A percentile compares a stretch with the other conserved stretches of the same genome.
phyloP scores from a whole-genome alignment of 2,797 vertebrate genomes.

The Vultur gryphus region DNA sequence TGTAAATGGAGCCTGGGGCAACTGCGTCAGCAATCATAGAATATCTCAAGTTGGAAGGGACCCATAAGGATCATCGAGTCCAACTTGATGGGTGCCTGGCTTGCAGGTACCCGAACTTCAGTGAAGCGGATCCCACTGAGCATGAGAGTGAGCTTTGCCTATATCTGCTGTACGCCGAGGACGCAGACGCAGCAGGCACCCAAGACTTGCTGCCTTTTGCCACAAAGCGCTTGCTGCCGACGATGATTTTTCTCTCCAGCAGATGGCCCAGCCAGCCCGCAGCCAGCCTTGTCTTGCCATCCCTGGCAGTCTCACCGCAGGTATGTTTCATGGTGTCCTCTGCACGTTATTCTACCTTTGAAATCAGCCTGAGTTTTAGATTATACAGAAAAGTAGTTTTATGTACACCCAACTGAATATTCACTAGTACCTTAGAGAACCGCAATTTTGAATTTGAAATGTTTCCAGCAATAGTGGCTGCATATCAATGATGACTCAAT shows the following conservation, averaged over 20 bases:
- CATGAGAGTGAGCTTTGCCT: fast-evolving
- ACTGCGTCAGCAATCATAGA: neutral
- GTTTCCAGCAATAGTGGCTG: neutral
- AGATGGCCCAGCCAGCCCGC: neutral
- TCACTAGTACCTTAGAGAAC: neutral
- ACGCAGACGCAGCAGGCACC: fast-evolving
- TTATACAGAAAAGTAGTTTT: neutral
- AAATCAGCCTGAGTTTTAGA: neutral
- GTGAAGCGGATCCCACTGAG: neutral
- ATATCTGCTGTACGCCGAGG: neutral
- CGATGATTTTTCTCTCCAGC: neutral
- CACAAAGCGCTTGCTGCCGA: neutral
- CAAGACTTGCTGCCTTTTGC: neutral
- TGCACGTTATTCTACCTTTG: neutral
- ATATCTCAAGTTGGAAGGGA: neutral
- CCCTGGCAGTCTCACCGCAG: neutral
- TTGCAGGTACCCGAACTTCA: neutral
- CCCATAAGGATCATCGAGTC: fast-evolving
- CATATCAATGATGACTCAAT: fast-evolving
- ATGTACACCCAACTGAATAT: neutral
- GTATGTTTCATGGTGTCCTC: neutral
- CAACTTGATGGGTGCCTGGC: fast-evolving
- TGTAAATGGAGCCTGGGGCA: neutral
- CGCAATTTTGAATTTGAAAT: neutral
- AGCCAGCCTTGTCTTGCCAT: neutral